Conservation (phyloP, 2,113 vertebrate genomes). For the Tauraco erythrolophus region DNA sequence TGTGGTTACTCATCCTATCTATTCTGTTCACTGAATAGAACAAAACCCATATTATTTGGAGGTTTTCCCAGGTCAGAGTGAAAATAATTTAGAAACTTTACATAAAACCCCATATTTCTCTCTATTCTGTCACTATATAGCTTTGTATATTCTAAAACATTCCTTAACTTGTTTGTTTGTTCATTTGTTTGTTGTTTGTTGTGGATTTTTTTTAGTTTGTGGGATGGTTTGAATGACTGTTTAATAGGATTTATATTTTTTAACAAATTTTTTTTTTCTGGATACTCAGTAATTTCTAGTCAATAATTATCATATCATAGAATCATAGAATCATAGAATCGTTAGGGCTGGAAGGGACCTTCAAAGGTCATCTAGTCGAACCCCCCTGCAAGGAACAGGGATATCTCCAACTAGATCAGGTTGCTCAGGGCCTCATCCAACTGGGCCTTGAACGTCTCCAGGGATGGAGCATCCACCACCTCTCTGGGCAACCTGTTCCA, state of each 20-base stretch:
- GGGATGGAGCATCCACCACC: no score
- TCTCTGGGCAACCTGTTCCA: no score
- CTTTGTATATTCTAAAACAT: not conserved
- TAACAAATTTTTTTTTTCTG: not conserved
- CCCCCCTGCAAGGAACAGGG: no score
- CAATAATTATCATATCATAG: not conserved
- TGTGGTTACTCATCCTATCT: not conserved
- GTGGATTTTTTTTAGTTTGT: not conserved
- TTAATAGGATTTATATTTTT: not conserved
- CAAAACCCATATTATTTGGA: not conserved
- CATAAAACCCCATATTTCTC: not conserved
- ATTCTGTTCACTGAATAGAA: not conserved
- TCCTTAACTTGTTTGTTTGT: not conserved
- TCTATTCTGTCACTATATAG: not conserved
- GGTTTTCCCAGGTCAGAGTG: not conserved
- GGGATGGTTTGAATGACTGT: rapidly evolving
- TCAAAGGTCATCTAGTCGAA: no score
- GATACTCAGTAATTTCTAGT: not conserved
- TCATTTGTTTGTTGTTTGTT: no score
- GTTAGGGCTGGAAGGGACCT: no score
- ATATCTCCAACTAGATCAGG: no score
- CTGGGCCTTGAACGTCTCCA: no score
- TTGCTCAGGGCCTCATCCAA: no score
- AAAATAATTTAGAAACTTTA: not conserved
- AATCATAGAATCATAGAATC: no score